Base-by-base conservation (phyloP, 2,888 invertebrate genomes). In the Caenorhabditis sp. region DNA sequence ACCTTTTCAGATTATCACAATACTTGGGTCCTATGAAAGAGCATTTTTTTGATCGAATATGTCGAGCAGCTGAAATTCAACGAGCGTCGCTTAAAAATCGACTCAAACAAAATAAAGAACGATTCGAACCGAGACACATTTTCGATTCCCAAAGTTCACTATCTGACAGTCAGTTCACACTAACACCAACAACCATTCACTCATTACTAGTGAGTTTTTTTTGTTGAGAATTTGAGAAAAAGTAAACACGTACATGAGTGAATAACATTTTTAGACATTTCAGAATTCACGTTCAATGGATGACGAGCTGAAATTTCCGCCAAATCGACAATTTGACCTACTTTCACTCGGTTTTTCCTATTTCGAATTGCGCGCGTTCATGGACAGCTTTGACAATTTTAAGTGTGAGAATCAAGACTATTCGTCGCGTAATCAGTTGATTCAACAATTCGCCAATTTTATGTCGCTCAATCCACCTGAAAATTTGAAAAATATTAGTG, bases 61-160 rank as follows among this genome's bases (percentile, higher is more conserved):
- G 81, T 36, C 62, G 79, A 1, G 79, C 80, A 2, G 81, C 81
- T 5, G 80, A 78, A 17, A 81, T 81, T 57, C 81, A 81, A 58
- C 62, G 73, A 51, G 81, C 81, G 1, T 80, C 80, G 0, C 58
- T 81, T 53, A 81, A 80, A 66, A 81, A 80, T 68, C 63, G 81
- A 21, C 59, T 81, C 57, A 81, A 78, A 58, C 79, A 79, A 24
- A 81, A 81, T 50, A 80, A 74, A 51, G 78, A 81, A 57, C 76
- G 76, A n/a, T 50, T 4, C 50, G 23, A 60, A 43, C 21, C n/a
- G n/a, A 60, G 55, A 0, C 58, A 51, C 23, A 19, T 49, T n/a
- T 27, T 69, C 54, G 67, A 70, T n/a, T 72, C 71, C 12, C 77
- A 75, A 53, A 64, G 51, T 17, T 73, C 68, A 10, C 21, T 77